phyloP scores from a whole-genome alignment of 2,888 invertebrate genomes.

The Hipparchia semele region DNA sequence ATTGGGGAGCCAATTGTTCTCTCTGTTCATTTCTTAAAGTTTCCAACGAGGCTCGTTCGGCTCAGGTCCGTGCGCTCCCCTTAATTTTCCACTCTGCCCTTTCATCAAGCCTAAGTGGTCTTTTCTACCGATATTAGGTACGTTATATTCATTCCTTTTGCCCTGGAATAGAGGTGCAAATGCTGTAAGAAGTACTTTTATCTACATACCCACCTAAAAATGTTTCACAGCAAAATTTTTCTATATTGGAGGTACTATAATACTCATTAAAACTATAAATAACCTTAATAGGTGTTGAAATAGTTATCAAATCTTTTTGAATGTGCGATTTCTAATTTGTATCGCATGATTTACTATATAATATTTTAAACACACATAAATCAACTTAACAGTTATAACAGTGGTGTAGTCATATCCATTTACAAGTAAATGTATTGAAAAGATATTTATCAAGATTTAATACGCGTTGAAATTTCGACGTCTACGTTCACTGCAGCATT shows the following conservation, averaged over 20 bases:
- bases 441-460: no score
- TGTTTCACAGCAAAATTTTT: slow-evolving; percentile 1
- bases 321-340: no score
- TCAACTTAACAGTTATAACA: no score
- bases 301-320: no score
- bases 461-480: background rate
- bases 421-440: no score
- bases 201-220: background rate
- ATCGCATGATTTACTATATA: no score
- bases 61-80: slow-evolving; percentile 16
- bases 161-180: slow-evolving; percentile 12
- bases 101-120: slow-evolving; percentile 31
- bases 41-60: slow-evolving; percentile 10
- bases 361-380: no score
- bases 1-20: slow-evolving; percentile 11
- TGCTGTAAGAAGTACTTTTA: slow-evolving; percentile 3
- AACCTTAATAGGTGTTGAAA: no score
- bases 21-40: slow-evolving; percentile 20
- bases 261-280: background rate
- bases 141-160: slow-evolving; percentile 17
- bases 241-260: background rate
- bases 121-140: slow-evolving; percentile 23
- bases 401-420: no score
- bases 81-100: slow-evolving; percentile 31
- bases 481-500: slow-evolving; percentile 5